Conservation (phyloP, 2,797 vertebrate genomes). For the Mus caroli region DNA sequence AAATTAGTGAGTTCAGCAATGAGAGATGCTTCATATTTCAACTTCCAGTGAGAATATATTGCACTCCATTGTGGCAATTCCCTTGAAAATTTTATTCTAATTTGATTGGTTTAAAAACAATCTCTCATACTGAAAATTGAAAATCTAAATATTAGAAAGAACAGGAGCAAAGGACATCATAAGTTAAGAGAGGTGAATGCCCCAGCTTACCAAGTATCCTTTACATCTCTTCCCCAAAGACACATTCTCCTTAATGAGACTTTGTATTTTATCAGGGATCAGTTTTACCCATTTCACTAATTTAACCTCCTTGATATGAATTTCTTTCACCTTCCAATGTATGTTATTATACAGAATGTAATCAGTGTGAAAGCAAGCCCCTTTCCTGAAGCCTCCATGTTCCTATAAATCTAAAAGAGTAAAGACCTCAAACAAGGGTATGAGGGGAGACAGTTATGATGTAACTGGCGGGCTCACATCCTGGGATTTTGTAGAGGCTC, state of each 20-base stretch:
- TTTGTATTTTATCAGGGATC: conserved; percentile 28
- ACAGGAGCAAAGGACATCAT: conserved; percentile 39
- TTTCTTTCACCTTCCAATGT: conserved; percentile 55
- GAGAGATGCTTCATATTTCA: conserved; percentile 71
- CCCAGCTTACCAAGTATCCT: conserved; percentile 32
- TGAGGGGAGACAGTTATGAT: conserved; percentile 60
- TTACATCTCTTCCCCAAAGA: conserved; percentile 5
- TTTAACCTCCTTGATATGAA: conserved; percentile 52
- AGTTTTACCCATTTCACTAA: conserved; percentile 60
- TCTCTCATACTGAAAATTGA: conserved; percentile 47
- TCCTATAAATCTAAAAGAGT: conserved; percentile 75
- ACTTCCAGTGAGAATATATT: conserved; percentile 45
- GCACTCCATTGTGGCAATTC: conserved; percentile 66
- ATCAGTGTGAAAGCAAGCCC: conserved; percentile 76
- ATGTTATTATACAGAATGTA: conserved; percentile 58
- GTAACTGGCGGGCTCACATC: conserved; percentile 77
- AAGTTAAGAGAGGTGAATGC: conserved; percentile 58
- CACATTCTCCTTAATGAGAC: conserved; percentile 1
- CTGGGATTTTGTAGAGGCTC: not conserved
- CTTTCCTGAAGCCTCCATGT: conserved; percentile 54
- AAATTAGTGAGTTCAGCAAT: conserved; percentile 71
- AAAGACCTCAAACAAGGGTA: conserved; percentile 80
- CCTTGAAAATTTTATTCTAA: conserved; percentile 78
- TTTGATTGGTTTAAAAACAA: conserved; percentile 76
- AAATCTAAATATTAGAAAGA: conserved; percentile 55